phyloP scores from a whole-genome alignment of 1,140 invertebrate species.

The Brachionus manjavacas region DNA sequence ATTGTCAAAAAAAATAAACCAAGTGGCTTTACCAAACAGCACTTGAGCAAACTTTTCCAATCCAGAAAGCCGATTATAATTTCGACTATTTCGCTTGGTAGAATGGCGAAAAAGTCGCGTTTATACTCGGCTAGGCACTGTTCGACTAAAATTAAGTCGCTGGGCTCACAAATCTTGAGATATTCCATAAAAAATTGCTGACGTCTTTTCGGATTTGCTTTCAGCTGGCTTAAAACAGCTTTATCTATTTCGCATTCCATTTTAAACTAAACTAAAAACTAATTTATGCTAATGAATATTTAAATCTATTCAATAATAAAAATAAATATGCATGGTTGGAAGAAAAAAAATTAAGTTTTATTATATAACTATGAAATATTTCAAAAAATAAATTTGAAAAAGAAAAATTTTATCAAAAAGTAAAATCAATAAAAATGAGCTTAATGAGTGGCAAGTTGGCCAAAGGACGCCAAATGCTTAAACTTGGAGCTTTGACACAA shows the following conservation, averaged over 20 bases:
- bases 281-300: background rate
- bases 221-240: background rate
- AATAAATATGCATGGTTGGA: background rate
- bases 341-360: background rate
- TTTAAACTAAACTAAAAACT: background rate
- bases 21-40: background rate
- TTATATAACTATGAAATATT: background rate
- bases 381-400: background rate
- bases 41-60: conserved; percentile 5
- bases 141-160: background rate
- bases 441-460: background rate
- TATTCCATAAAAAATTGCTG: conserved; percentile 1
- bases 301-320: background rate
- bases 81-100: conserved; percentile 18
- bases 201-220: background rate
- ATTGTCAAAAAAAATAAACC: background rate
- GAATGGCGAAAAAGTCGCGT: background rate
- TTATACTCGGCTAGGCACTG: background rate
- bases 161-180: background rate
- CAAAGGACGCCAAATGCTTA: background rate
- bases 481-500: background rate
- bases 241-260: background rate
- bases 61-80: background rate
- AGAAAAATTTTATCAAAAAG: background rate
- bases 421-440: conserved; percentile 4